A percentile compares a stretch with the other conserved stretches of the same genome.
These are phyloP conservation scores for Drosophila macrospina DNA, from an alignment of 2,888 invertebrate genomes.

Conservation along the genomic window DNA sequence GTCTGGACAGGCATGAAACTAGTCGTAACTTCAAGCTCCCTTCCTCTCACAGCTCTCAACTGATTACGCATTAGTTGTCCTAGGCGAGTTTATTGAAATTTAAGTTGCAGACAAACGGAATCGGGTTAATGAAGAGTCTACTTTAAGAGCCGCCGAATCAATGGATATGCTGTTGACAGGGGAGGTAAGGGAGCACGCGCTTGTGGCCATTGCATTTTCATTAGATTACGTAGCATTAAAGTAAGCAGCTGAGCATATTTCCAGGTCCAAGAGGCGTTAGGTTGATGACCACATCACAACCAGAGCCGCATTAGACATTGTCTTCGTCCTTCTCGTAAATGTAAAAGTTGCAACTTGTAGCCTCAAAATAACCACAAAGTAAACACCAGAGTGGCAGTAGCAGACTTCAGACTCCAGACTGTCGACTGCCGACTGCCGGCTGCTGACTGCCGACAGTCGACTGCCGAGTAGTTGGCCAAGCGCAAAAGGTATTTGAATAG, in stretches of 20 bases:
- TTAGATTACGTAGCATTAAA: slow-evolving; percentile 64
- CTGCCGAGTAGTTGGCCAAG: slow-evolving; percentile 17
- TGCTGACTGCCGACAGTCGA: slow-evolving; percentile 5
- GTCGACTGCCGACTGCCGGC: slow-evolving; percentile 8
- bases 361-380: slow-evolving; percentile 81
- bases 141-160: slow-evolving; percentile 48
- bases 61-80: neutral
- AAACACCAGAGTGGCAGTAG: slow-evolving; percentile 70
- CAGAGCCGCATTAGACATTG: slow-evolving; percentile 22
- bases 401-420: slow-evolving; percentile 10
- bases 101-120: slow-evolving; percentile 43
- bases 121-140: slow-evolving; percentile 56
- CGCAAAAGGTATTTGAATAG: slow-evolving; percentile 70
- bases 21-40: no score
- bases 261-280: neutral
- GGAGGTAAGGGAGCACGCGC: neutral
- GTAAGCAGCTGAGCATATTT: slow-evolving; percentile 7
- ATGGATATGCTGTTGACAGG: slow-evolving; percentile 16
- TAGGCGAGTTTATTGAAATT: slow-evolving; percentile 63
- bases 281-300: slow-evolving; percentile 27
- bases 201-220: slow-evolving; percentile 59
- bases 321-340: slow-evolving; percentile 47
- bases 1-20: slow-evolving; percentile 41
- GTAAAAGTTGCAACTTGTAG: slow-evolving; percentile 79
- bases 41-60: neutral